Evolutionary conservation across 2,113 vertebrate species (phyloP).

Genomic region (Ophiodon elongatus): DNA sequence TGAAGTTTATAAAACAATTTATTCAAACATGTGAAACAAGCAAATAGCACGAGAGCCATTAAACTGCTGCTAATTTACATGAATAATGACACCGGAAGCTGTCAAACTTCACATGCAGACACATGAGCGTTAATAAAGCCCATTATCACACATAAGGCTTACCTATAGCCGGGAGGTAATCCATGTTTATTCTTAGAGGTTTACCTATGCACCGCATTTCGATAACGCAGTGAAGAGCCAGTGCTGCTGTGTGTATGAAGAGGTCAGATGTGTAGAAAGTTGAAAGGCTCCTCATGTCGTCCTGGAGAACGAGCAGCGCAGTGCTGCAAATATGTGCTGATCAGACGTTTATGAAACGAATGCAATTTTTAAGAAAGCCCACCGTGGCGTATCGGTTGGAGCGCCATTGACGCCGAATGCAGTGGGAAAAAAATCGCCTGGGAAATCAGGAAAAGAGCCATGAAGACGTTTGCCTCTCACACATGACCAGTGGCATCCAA

Average conservation of each 20-base stretch:
- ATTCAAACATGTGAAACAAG: constrained; percentile 40
- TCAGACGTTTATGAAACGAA: constrained; percentile 59
- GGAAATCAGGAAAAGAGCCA: constrained; percentile 96
- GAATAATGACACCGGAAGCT: constrained; percentile 78
- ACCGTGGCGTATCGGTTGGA: constrained; percentile 91
- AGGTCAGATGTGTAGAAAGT: constrained; percentile 45
- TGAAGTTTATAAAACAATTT: background rate
- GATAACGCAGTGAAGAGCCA: constrained; percentile 27
- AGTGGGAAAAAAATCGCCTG: constrained; percentile 90
- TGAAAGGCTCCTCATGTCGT: constrained; percentile 60
- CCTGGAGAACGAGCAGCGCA: constrained; percentile 35
- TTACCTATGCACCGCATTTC: constrained; percentile 31
- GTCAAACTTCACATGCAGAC: constrained; percentile 62
- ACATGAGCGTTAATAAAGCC: constrained; percentile 23
- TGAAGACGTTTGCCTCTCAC: constrained; percentile 95
- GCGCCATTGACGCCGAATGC: constrained; percentile 93
- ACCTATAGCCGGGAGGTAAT: constrained; percentile 77
- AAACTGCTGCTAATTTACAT: constrained; percentile 69
- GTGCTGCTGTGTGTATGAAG: constrained; percentile 10
- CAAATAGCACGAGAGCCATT: constrained; percentile 25
- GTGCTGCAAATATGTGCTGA: constrained; percentile 33
- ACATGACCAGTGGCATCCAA: constrained; percentile 99
- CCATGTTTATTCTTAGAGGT: constrained; percentile 70
- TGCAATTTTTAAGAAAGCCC: constrained; percentile 83
- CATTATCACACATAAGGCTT: constrained; percentile 61